These are phyloP conservation scores for Odocoileus hemionus DNA, from an alignment of 2,113 vertebrate species.

Conservation along the genomic window DNA sequence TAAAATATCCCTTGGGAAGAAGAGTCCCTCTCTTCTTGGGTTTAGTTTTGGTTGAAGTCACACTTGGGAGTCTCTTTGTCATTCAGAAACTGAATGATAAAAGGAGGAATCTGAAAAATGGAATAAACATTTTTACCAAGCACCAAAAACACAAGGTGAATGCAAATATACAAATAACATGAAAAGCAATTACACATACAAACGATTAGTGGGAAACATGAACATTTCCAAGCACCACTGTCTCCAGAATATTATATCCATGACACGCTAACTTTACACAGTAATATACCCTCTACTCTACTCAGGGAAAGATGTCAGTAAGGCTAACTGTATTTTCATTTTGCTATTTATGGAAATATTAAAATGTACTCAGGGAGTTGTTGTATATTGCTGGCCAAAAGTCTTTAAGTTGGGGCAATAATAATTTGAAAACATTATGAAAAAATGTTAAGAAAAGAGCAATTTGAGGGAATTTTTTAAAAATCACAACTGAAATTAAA, in stretches of 20 bases:
- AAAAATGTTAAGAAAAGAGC: background rate
- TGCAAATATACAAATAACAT: conserved; percentile 51
- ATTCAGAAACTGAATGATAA: conserved; percentile 46
- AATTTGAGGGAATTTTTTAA: background rate
- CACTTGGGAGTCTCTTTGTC: conserved; percentile 23
- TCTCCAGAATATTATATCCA: background rate
- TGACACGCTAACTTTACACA: background rate
- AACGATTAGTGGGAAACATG: conserved; percentile 14
- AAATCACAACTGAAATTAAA: conserved; percentile 21
- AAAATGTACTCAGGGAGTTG: background rate
- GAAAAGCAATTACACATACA: conserved; percentile 43
- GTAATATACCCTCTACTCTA: background rate
- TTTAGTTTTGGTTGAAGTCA: conserved; percentile 39
- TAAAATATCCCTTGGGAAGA: background rate
- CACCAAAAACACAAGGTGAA: conserved; percentile 56
- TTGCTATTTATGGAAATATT: background rate
- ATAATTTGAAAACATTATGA: background rate
- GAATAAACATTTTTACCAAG: conserved; percentile 59
- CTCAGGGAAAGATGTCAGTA: background rate
- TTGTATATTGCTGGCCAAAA: background rate
- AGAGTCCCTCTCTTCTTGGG: background rate
- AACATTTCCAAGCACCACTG: background rate
- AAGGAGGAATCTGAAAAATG: conserved; percentile 63
- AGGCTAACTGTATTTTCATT: conserved; percentile 16
- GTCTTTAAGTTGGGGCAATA: background rate